Percentiles rank a stretch among this genome's conserved stretches.
Conservation (phyloP, 2,797 vertebrate species). For the Novumbra hubbsi region DNA sequence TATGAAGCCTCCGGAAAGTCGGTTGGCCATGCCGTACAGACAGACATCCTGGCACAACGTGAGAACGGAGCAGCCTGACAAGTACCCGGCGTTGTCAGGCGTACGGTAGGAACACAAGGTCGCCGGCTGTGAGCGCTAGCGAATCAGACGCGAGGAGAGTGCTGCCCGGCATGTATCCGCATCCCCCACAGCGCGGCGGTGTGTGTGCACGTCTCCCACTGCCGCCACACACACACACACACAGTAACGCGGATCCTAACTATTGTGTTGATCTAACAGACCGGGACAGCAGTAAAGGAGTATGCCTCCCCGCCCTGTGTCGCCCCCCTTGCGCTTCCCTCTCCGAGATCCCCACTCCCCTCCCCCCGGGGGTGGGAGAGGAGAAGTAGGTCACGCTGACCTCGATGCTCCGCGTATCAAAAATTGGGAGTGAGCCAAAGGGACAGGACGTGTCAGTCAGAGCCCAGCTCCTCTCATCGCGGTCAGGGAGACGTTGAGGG, state of each 20-base stretch:
- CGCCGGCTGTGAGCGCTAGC: conserved; percentile 58
- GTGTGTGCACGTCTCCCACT: conserved; percentile 18
- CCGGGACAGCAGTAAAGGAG: conserved; percentile 70
- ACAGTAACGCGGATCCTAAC: conserved; percentile 53
- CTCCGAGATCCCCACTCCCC: conserved; percentile 6
- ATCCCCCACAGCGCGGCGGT: conserved; percentile 65
- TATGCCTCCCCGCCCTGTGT: conserved; percentile 60
- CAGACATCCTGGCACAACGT: not conserved
- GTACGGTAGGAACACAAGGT: conserved; percentile 53
- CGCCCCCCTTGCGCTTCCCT: conserved; percentile 33
- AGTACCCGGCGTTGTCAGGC: conserved; percentile 23
- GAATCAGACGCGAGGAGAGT: conserved; percentile 64
- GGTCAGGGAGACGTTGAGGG: conserved; percentile 52
- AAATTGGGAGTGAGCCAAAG: conserved; percentile 70
- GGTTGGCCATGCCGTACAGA: not conserved
- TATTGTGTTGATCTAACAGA: conserved; percentile 71
- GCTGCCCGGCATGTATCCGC: conserved; percentile 68
- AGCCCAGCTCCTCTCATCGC: conserved; percentile 55
- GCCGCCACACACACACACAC: conserved; percentile 54
- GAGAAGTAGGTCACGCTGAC: conserved; percentile 74
- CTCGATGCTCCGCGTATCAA: conserved; percentile 68
- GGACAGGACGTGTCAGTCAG: conserved; percentile 69
- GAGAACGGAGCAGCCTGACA: not conserved
- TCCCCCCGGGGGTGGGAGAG: conserved; percentile 43
- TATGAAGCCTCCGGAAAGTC: conserved; percentile 17